Conservation (phyloP, 2,888 invertebrate genomes). For the Hypselothyrea guttata region DNA sequence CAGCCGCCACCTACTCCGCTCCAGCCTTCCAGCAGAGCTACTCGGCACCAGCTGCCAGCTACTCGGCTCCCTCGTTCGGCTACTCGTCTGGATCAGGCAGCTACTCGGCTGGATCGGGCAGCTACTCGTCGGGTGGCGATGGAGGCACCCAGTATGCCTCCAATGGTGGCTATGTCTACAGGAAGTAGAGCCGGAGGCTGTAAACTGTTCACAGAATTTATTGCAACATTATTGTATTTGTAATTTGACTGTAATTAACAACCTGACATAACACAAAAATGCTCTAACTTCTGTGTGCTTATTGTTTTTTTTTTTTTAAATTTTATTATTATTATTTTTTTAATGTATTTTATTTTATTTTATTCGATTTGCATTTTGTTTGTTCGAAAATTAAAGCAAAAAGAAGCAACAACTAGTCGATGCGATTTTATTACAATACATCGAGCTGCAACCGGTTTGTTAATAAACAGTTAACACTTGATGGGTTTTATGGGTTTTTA, state of each 20-base stretch:
- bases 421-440: constrained; percentile 2
- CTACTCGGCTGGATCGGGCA: constrained; percentile 46
- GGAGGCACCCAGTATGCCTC: constrained; percentile 79
- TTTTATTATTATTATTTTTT: constrained; percentile 2
- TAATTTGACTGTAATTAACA: constrained; percentile 22
- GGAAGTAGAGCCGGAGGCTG: constrained; percentile 70
- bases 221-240: constrained; percentile 25
- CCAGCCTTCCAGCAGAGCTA: constrained; percentile 35
- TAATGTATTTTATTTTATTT: constrained; percentile 27
- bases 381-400: constrained; percentile 34
- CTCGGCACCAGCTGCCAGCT: constrained; percentile 43
- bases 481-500: neutral
- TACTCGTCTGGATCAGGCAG: constrained; percentile 28
- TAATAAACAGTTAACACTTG: neutral
- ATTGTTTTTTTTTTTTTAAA: neutral
- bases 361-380: no score
- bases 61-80: constrained; percentile 48
- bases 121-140: constrained; percentile 56
- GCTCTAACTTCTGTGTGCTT: no score
- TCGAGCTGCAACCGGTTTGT: constrained; percentile 4
- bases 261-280: neutral
- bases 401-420: constrained; percentile 3
- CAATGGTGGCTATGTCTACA: constrained; percentile 81
- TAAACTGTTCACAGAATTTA: constrained; percentile 41
- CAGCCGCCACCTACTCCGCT: constrained; percentile 45